Conservation (phyloP, 2,888 invertebrate genomes). For the Spodoptera exigua region DNA sequence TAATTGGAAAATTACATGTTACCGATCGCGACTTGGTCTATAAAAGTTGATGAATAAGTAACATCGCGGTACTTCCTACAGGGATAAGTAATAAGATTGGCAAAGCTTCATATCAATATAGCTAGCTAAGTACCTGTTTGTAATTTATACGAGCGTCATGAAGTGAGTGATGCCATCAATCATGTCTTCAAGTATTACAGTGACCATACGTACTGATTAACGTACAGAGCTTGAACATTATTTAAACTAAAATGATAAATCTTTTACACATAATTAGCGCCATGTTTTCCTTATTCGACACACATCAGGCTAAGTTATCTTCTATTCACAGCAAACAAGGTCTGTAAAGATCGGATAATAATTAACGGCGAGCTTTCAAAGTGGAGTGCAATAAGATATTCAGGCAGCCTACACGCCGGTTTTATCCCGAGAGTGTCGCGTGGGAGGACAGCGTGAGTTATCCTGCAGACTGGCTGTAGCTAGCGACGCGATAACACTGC, state of each 20-base stretch:
- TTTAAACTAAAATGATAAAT: constrained; percentile 26
- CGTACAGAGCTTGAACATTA: not conserved
- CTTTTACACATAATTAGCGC: constrained; percentile 37
- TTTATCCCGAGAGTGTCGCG: constrained; percentile 61
- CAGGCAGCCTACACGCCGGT: constrained; percentile 61
- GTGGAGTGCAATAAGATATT: constrained; percentile 55
- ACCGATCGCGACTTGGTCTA: constrained; percentile 7
- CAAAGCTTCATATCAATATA: constrained; percentile 19
- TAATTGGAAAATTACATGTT: constrained; percentile 37
- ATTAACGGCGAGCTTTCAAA: constrained; percentile 57
- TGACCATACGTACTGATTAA: constrained; percentile 1
- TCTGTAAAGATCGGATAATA: constrained; percentile 48
- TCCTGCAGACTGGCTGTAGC: constrained; percentile 67
- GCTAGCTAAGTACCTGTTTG: constrained; percentile 8
- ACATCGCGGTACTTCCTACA: constrained; percentile 27
- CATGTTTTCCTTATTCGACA: constrained; percentile 34
- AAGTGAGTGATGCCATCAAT: constrained; percentile 27
- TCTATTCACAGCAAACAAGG: constrained; percentile 35
- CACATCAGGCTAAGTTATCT: constrained; percentile 42
- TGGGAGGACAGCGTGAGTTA: constrained; percentile 77
- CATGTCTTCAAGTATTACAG: constrained; percentile 14
- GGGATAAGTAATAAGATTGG: constrained; percentile 23
- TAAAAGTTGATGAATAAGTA: constrained; percentile 28
- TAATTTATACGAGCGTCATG: constrained; percentile 21
- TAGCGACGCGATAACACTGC: constrained; percentile 66